phyloP scores from a whole-genome alignment of 2,113 vertebrate genomes.

The Chamaea fasciata region DNA sequence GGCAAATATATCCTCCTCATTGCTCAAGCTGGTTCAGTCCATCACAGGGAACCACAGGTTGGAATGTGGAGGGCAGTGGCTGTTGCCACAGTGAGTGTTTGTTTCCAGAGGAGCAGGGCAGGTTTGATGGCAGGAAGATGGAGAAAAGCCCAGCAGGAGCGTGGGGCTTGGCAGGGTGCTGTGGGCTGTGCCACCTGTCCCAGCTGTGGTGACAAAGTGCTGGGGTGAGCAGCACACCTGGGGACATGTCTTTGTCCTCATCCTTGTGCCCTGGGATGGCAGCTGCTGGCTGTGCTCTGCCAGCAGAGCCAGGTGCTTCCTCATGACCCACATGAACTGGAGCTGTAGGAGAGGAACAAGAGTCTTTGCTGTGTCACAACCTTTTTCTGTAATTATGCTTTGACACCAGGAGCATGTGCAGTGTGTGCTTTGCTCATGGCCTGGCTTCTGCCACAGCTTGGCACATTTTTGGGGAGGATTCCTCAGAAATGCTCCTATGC shows the following conservation, averaged over 20 bases:
- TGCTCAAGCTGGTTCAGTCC: not conserved
- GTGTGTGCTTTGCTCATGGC: not conserved
- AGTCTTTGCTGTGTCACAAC: not conserved
- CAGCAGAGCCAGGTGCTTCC: not conserved
- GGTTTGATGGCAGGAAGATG: not conserved
- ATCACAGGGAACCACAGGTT: not conserved
- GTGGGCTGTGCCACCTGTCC: not conserved
- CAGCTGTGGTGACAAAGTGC: not conserved
- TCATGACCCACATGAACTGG: rapidly evolving
- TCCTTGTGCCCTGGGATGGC: not conserved
- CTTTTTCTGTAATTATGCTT: not conserved
- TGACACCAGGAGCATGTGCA: rapidly evolving
- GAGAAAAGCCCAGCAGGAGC: not conserved
- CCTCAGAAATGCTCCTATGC: not conserved
- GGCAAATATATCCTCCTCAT: not conserved
- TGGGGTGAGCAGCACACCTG: not conserved
- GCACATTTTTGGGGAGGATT: not conserved
- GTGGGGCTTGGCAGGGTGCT: not conserved
- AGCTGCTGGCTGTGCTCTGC: not conserved
- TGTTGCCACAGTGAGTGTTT: not conserved
- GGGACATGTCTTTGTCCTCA: not conserved
- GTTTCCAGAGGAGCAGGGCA: not conserved
- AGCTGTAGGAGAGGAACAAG: rapidly evolving
- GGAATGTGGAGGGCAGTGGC: not conserved
- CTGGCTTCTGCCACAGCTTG: not conserved